Base-by-base conservation (phyloP, 2,888 invertebrate genomes). In the Pyralis farinalis region DNA sequence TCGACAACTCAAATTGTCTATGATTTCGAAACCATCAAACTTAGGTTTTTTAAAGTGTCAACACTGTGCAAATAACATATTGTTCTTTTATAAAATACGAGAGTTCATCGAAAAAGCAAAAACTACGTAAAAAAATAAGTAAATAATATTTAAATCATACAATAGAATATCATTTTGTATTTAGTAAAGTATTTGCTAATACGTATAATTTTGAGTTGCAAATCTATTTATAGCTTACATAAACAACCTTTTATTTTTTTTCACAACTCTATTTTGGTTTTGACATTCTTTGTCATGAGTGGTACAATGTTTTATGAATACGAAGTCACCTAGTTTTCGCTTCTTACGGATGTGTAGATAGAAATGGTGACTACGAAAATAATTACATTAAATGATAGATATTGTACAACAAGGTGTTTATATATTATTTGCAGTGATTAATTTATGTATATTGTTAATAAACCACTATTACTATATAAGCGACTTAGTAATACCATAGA, bases 1-100 rank as follows among this genome's bases (percentile, higher is more conserved):
- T 73, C 69, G 79, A 79, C 77, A 77, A 72, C 61, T 79, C 66
- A 58, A 64, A 54, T 79, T 82, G 82, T 82, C 82, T 82, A 78
- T 82, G 83, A 64, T 63, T 72, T 69, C 57, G 58, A 75, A 80
- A 73, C 77, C 63, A 77, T 84, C 82, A 83, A 83, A 84, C 63
- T 68, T 50, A 49, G 60, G 70, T 71, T 58, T 50, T 71, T 76
- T 63, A 44, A 39, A 0, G 31, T 54, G 58, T 42, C 37, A 45
- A 41, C 45, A 40, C 28, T 39, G 40, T 28, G 21, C 1, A 31
- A 37, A 20, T 44, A 37, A 42, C 36, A 28, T 7, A 7, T n/a
- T 4, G n/a, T n/a, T 12, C 3, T 16, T 12, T 7, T 32, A 3
- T 8, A n/a, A n/a, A 32, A 31, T 7, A 1, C n/a, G 1, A 21